Conservation (phyloP, 2,888 invertebrate genomes). For the Trachelus tabidus region DNA sequence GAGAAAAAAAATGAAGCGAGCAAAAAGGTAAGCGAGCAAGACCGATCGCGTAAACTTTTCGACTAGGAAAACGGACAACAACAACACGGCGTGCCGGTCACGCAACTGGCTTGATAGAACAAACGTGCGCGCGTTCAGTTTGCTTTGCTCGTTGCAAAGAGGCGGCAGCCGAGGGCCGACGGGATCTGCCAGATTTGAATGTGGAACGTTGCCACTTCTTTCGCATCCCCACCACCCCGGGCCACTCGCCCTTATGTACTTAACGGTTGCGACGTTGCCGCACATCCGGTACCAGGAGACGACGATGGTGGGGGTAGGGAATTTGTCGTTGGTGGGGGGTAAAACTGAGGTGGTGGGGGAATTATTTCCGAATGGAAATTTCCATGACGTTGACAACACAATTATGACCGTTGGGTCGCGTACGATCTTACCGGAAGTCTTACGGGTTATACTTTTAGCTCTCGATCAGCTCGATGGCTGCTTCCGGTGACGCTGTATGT, state of each 20-base stretch:
- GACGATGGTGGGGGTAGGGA: not conserved
- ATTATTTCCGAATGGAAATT: slow-evolving; percentile 54
- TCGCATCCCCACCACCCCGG: slow-evolving; percentile 32
- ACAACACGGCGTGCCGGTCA: not conserved
- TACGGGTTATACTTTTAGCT: not conserved
- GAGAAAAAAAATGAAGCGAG: not conserved
- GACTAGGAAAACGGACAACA: not conserved
- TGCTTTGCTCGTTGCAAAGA: slow-evolving; percentile 13
- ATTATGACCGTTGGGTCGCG: not conserved
- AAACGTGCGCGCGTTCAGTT: not conserved
- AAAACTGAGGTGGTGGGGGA: slow-evolving; percentile 44
- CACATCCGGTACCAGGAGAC: slow-evolving; percentile 51
- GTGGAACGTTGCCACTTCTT: slow-evolving; percentile 64
- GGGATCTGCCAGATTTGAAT: slow-evolving; percentile 60
- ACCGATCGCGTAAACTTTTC: not conserved
- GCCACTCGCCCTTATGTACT: slow-evolving; percentile 50
- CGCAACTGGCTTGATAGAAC: not conserved
- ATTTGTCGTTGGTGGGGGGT: slow-evolving; percentile 22
- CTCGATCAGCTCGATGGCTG: not conserved
- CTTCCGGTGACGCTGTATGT: not conserved
- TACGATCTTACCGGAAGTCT: not conserved
- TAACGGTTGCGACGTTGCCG: slow-evolving; percentile 65
- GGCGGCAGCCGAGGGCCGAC: slow-evolving; percentile 35
- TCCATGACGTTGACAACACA: slow-evolving; percentile 47
- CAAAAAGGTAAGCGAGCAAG: not conserved